phyloP scores from a whole-genome alignment of 2,888 invertebrate genomes.

The Hipparchia semele region DNA sequence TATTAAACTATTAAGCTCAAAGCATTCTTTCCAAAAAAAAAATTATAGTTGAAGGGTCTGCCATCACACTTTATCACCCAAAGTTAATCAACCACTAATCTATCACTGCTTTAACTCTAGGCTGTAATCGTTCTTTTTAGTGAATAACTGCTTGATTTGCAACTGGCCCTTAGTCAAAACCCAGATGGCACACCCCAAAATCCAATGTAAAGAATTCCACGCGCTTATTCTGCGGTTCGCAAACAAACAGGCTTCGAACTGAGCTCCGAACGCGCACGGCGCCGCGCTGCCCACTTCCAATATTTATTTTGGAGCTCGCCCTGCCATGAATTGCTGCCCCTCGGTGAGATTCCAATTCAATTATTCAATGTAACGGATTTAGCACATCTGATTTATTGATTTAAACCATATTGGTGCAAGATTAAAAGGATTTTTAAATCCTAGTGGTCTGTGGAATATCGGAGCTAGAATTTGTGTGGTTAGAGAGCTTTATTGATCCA shows the following conservation, averaged over 20 bases:
- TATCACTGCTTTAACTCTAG: no score
- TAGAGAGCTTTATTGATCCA: no score
- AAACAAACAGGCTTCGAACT: conserved; percentile 65
- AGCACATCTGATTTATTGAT: conserved; percentile 10
- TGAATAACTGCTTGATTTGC: no score
- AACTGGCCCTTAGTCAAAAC: neutral
- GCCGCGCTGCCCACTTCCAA: conserved; percentile 50
- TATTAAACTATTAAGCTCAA: no score
- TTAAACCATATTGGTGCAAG: conserved; percentile 3
- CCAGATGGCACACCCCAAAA: neutral
- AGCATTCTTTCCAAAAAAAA: no score
- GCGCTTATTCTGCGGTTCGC: conserved; percentile 54
- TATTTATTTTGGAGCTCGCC: conserved; percentile 62
- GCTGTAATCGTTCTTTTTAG: no score
- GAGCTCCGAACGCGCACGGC: conserved; percentile 32
- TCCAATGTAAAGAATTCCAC: conserved; percentile 1
- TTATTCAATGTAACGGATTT: conserved; percentile 32
- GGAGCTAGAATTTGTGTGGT: neutral
- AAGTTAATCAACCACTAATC: no score
- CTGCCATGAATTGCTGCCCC: conserved; percentile 26
- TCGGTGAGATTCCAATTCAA: conserved; percentile 32
- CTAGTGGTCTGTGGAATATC: neutral
- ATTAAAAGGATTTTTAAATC: conserved; percentile 2
- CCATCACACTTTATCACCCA: no score
- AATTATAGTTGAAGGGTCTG: no score